A percentile compares a stretch with the other conserved stretches of the same genome.
phyloP scores from a whole-genome alignment of 1,140 invertebrate species.

The Aphelinus atriplicis region DNA sequence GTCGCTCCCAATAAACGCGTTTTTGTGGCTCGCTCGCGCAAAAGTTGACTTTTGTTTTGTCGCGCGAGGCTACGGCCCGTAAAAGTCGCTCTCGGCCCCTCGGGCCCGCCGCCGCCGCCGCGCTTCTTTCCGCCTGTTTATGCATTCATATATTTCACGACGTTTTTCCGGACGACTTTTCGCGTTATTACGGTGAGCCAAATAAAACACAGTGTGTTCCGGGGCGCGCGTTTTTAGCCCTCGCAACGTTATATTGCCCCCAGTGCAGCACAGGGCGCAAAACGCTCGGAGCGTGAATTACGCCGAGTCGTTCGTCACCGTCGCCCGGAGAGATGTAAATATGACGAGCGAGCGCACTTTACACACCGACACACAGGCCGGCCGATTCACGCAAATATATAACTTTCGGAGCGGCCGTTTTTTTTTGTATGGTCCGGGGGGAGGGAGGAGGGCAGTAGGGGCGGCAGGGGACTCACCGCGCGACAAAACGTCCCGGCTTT shows the following conservation, averaged over 20 bases:
- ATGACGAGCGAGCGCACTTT: not conserved
- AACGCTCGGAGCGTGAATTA: not conserved
- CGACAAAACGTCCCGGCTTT: not conserved
- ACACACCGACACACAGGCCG: no score
- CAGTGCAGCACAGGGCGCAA: conserved; percentile 10
- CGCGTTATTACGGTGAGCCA: conserved; percentile 63
- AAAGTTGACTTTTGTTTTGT: conserved; percentile 44
- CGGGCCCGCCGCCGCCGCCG: not conserved
- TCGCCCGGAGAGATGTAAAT: conserved; percentile 11
- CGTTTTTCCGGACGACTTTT: conserved; percentile 58
- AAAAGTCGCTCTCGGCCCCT: conserved; percentile 24
- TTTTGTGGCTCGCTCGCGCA: conserved; percentile 46
- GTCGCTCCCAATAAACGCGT: conserved; percentile 47
- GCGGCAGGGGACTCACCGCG: no score
- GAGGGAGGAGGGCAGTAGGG: no score
- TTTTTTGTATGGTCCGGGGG: no score
- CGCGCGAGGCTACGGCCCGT: conserved; percentile 18
- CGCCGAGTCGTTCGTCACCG: not conserved
- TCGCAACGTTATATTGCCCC: conserved; percentile 56
- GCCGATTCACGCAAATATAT: no score
- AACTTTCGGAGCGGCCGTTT: no score
- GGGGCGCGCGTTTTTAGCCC: conserved; percentile 50
- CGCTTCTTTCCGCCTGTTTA: conserved; percentile 35
- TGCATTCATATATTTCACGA: conserved; percentile 46
- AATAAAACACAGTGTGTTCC: conserved; percentile 53